These are phyloP conservation scores for Xenentodon cancila DNA, from an alignment of 2,797 vertebrate genomes.

Conservation along the genomic window DNA sequence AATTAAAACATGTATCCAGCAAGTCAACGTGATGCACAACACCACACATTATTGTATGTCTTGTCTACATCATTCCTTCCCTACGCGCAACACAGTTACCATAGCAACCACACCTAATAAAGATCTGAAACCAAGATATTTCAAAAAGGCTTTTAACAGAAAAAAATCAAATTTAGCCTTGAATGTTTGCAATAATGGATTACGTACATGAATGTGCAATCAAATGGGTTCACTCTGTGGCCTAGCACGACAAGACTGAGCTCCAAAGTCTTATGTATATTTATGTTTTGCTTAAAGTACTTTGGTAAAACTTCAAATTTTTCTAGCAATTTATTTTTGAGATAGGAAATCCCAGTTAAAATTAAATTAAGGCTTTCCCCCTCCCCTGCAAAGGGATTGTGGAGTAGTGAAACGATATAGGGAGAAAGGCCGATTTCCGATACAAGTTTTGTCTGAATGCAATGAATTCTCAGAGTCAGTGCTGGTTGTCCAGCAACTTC, in stretches of 20 bases:
- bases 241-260: neutral
- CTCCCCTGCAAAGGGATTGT: too few relatives aligned
- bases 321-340: conserved; percentile 33
- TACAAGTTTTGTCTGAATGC: too few relatives aligned
- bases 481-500: too few relatives aligned
- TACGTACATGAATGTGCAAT: too few relatives aligned
- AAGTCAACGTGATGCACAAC: conserved; percentile 28
- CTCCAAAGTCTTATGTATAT: conserved; percentile 6
- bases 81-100: conserved; percentile 53
- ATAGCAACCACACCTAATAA: conserved; percentile 52
- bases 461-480: too few relatives aligned
- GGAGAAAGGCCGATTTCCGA: too few relatives aligned
- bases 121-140: conserved; percentile 42
- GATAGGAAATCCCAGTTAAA: too few relatives aligned
- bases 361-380: too few relatives aligned
- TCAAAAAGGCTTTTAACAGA: conserved; percentile 28
- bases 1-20: conserved; percentile 25
- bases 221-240: too few relatives aligned
- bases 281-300: conserved; percentile 9
- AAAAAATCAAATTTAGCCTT: conserved; percentile 9
- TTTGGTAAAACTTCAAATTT: conserved; percentile 11
- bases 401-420: too few relatives aligned
- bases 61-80: conserved; percentile 23
- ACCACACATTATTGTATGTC: conserved; percentile 36
- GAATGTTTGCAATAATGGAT: conserved; percentile 6